Percentiles rank a stretch among this genome's conserved stretches.
These are phyloP conservation scores for Calliphora vomitoria DNA, from an alignment of 2,888 invertebrate genomes.

Conservation along the genomic window DNA sequence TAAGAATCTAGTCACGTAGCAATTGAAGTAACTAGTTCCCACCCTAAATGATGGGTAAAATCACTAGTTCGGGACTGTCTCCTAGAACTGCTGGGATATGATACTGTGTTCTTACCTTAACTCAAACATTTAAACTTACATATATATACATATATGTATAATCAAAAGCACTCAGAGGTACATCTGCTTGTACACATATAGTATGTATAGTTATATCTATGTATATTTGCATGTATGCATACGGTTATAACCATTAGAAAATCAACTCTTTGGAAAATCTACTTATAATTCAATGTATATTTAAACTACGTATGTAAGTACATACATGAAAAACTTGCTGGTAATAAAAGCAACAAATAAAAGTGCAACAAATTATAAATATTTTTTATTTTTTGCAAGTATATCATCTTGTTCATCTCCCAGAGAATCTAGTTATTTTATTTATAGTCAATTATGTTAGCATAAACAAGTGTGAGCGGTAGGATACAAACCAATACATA, in stretches of 20 bases:
- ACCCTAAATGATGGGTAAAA: too few relatives aligned
- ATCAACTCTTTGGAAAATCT: constrained; percentile 56
- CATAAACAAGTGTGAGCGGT: neutral
- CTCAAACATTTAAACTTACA: neutral
- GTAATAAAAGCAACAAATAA: constrained; percentile 17
- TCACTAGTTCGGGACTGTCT: too few relatives aligned
- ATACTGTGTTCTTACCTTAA: constrained; percentile 6
- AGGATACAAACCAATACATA: neutral
- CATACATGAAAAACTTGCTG: constrained; percentile 13
- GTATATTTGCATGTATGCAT: neutral
- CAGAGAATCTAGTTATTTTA: constrained; percentile 8
- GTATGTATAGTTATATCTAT: too few relatives aligned
- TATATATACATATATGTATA: neutral
- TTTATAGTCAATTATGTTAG: neutral
- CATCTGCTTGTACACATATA: too few relatives aligned
- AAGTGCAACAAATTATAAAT: constrained; percentile 19
- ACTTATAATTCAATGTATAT: constrained; percentile 50
- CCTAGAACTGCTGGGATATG: too few relatives aligned
- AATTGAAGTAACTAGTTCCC: too few relatives aligned
- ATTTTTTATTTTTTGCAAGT: neutral
- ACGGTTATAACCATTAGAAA: constrained; percentile 41
- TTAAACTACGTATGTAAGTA: constrained; percentile 1
- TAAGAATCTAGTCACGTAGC: too few relatives aligned
- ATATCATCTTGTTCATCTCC: constrained; percentile 20
- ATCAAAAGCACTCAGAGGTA: too few relatives aligned